Evolutionary conservation across 2,888 invertebrate genomes (phyloP), one percentile per base, ranked within the genome.

Genomic region (Plebejus melissa): DNA sequence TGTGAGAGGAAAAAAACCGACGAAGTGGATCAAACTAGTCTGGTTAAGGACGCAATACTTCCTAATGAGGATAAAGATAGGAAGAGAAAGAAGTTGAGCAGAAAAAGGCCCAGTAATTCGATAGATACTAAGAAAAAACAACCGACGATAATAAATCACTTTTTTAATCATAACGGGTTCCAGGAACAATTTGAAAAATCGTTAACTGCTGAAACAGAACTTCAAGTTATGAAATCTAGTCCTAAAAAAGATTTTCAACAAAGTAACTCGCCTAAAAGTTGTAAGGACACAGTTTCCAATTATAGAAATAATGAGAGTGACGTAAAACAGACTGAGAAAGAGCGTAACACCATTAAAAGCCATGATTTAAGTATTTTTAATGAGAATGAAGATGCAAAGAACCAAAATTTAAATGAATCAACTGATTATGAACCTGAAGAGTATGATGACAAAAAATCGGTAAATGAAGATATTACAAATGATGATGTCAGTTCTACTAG

Each of bases 1-100:
- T 82, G 86, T 36, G 88, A 88, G 36, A 82, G 82, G 3, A 85
- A 83, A 75, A 13, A 32, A 32, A 9, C 32, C 3, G 16, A 72
- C 6, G 13, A 50, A 13, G 9, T 72, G 16, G 72, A 72, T 72
- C 72, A 72, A 6, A 72, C 22, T 16, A 72, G 22, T 50, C 50
- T 72, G 16, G 72, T 50, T 32, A 50, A 50, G 32, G 72, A 54
- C 54, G 32, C 16, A 50, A 16, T 16, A 5, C 28, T 11, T 46
- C 88, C 85, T 75, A 80, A 78, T 22, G 84, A 85, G 41, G 84
- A 85, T 5, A 71, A 71, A 46, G 46, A 41, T 46, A 72, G 16
- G 11, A 50, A 50, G 54, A 72, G 50, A 54, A 72, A 16, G 13
- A 72, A 72, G 16, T 72, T 72, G 16, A 50, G n/a, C 16, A 72